Evolutionary conservation across 2,888 invertebrate species (phyloP), one percentile per base, ranked within the genome.

Genomic region (Bellardia bayeri): DNA sequence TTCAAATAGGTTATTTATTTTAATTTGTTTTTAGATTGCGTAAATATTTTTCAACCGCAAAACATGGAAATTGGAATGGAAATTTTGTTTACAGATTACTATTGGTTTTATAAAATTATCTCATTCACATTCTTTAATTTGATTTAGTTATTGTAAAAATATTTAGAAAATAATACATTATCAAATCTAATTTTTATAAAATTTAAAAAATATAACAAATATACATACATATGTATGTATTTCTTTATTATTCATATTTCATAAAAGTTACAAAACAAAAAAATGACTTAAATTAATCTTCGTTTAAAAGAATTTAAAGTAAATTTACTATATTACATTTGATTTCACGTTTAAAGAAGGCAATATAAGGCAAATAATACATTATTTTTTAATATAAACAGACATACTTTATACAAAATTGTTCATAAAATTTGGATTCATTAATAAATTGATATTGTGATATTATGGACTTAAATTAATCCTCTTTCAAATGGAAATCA

Each of bases 311-410:
- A 56, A 91, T 89, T 51, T 91, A 82, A 33, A 88, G 89, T 58
- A 87, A 90, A 4, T 88, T 85, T 4, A 79, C 72, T 0, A 90
- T 90, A 11, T 74, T 89, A 0, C 95, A 92, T 86, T 94, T 94
- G 5, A 95, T 91, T 5, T 97, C 97, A 91, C 95, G 97, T 58
- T 94, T 94, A 90, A 95, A 95, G 92, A 96, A 96, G 0, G 96
- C 96, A 63, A 97, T 90, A 89, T 96, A 96, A 0, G 97, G 97
- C 90, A 95, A 96, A 78, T 96, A 95, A 89, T 95, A 95, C 92
- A 96, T 95, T 0, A 97, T 91, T 88, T 95, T 94, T 23, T 97
- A 91, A 30, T 95, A 94, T 2, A 96, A 90, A 90, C 94, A 94
- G 91, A 96, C 95, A 72, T 91, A 92, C 0, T 92, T 91, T 11